Evolutionary conservation across 2,797 vertebrate genomes (phyloP).

Genomic region (Megaceryle alcyon): DNA sequence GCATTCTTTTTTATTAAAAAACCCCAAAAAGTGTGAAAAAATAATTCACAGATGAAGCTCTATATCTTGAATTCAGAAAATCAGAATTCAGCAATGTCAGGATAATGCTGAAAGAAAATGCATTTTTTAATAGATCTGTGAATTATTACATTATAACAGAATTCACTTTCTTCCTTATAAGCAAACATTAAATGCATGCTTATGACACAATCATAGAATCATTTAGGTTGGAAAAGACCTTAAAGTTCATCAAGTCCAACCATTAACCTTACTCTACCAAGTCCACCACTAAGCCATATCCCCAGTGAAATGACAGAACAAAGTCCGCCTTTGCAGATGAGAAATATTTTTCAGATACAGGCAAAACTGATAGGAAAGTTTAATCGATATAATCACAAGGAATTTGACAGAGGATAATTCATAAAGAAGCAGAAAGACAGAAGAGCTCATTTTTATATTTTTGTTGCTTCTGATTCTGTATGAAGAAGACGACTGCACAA

Average conservation of each 20-base stretch:
- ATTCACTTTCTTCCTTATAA: slow-evolving; percentile 38
- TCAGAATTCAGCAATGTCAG: neutral
- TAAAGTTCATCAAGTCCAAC: no score
- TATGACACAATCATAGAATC: neutral
- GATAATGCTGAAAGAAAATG: neutral
- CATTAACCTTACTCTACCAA: no score
- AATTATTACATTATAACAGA: slow-evolving; percentile 1
- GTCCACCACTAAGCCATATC: no score
- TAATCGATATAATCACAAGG: slow-evolving; percentile 12
- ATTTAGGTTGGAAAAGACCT: no score
- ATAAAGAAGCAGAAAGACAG: neutral
- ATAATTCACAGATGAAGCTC: neutral
- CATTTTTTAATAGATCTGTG: neutral
- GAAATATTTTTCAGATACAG: neutral
- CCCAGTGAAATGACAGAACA: slow-evolving; percentile 18
- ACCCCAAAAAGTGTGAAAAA: neutral
- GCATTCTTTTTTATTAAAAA: neutral
- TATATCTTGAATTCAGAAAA: neutral
- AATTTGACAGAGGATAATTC: slow-evolving; percentile 9
- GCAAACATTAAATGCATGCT: slow-evolving; percentile 9
- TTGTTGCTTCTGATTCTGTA: neutral
- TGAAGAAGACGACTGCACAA: neutral
- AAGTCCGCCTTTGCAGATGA: slow-evolving; percentile 1
- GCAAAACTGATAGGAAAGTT: slow-evolving; percentile 5
- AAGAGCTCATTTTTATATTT: neutral